Percentiles rank a stretch among this genome's conserved stretches.
phyloP scores from a whole-genome alignment of 1,140 invertebrate genomes.

The Tachypleus tridentatus region DNA sequence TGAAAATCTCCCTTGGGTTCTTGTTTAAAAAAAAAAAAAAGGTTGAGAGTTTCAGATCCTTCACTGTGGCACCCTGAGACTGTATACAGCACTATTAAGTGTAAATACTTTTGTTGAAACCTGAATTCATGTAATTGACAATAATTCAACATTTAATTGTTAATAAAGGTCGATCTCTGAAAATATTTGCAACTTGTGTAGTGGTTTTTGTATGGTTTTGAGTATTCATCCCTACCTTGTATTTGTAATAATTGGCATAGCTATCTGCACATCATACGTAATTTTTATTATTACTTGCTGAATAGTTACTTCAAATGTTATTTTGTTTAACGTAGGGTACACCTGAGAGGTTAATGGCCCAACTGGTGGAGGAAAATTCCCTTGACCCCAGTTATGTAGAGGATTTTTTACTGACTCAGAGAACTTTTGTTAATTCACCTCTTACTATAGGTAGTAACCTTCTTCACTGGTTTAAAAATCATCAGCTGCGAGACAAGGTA shows the following conservation, averaged over 20 bases:
- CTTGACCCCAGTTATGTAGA: conserved; percentile 94
- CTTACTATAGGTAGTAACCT: conserved; percentile 73
- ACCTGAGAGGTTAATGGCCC: conserved; percentile 76
- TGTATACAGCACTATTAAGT: too few relatives aligned
- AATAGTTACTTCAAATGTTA: too few relatives aligned
- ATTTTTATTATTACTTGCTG: conserved; percentile 28
- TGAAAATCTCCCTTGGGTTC: too few relatives aligned
- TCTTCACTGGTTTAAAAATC: conserved; percentile 70
- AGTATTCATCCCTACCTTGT: neutral
- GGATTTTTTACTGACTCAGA: conserved; percentile 94
- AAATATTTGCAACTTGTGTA: too few relatives aligned
- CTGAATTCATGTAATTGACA: too few relatives aligned
- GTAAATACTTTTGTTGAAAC: too few relatives aligned
- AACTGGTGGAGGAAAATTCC: conserved; percentile 88
- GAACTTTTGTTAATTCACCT: conserved; percentile 83
- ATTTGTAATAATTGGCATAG: neutral
- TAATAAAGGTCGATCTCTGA: neutral
- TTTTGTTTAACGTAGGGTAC: conserved; percentile 50
- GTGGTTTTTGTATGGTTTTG: too few relatives aligned
- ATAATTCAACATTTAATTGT: neutral
- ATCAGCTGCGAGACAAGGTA: conserved; percentile 56
- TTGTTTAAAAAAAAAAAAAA: too few relatives aligned
- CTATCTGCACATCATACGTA: neutral
- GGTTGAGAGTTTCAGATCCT: too few relatives aligned
- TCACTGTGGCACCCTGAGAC: too few relatives aligned